These are phyloP conservation scores for Danio tinwini DNA, from an alignment of 2,797 vertebrate species.

Conservation along the genomic window DNA sequence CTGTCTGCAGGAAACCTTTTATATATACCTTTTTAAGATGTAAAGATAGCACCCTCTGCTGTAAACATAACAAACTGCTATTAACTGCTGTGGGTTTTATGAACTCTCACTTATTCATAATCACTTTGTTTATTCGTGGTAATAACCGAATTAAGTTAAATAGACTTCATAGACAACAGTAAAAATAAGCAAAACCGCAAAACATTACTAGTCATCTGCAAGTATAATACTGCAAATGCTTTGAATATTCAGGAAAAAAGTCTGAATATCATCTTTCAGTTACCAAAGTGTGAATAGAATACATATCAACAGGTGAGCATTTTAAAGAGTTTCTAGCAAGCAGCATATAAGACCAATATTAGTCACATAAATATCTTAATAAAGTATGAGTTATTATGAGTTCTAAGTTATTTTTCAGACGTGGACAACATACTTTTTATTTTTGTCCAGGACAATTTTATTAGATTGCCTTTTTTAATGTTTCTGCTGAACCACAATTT, in stretches of 20 bases:
- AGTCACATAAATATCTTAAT: not conserved
- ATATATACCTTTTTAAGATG: slow-evolving; percentile 35
- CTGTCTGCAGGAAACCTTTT: not conserved
- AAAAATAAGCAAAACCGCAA: not conserved
- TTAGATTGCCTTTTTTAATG: too few relatives aligned
- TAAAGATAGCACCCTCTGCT: slow-evolving; percentile 73
- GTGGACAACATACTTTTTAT: too few relatives aligned
- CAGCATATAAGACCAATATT: not conserved
- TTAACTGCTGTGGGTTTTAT: too few relatives aligned
- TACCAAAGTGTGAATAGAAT: not conserved
- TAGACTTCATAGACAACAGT: not conserved
- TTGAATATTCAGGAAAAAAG: too few relatives aligned
- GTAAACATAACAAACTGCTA: slow-evolving; percentile 36
- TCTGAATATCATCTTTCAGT: too few relatives aligned
- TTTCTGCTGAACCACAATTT: too few relatives aligned
- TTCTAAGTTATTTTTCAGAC: too few relatives aligned
- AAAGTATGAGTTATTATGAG: too few relatives aligned
- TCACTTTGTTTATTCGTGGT: not conserved
- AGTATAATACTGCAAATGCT: too few relatives aligned
- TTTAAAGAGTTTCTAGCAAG: not conserved
- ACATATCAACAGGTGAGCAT: slow-evolving; percentile 47
- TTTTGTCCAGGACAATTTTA: too few relatives aligned
- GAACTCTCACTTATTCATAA: too few relatives aligned
- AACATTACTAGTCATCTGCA: not conserved
- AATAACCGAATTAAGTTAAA: not conserved